A percentile compares a stretch with the other conserved stretches of the same genome.
phyloP scores from a whole-genome alignment of 2,888 invertebrate genomes.

The Biston betularia region DNA sequence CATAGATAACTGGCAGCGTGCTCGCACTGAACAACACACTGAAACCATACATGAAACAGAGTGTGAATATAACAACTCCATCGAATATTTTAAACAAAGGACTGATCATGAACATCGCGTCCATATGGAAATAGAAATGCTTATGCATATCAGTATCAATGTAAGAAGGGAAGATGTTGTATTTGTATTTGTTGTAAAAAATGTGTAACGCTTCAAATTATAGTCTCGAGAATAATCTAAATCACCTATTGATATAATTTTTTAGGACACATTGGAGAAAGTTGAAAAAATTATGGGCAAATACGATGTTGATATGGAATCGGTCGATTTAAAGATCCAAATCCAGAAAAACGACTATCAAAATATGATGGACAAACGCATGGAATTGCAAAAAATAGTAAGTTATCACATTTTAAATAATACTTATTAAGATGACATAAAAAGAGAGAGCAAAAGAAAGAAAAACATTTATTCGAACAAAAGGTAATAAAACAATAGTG shows the following conservation, averaged over 20 bases:
- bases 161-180: conserved; percentile 53
- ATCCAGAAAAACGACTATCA: conserved; percentile 69
- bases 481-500: no score
- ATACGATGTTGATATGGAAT: conserved; percentile 75
- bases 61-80: conserved; percentile 45
- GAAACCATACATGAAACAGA: conserved; percentile 60
- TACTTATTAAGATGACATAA: background rate
- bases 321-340: conserved; percentile 71
- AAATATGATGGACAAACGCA: conserved; percentile 52
- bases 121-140: conserved; percentile 72
- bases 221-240: no score
- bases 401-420: no score
- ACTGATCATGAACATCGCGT: conserved; percentile 72
- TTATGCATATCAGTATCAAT: conserved; percentile 67
- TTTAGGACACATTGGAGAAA: conserved; percentile 68
- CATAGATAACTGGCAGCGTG: conserved; percentile 66
- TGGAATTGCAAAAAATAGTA: conserved; percentile 43
- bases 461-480: no score
- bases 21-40: conserved; percentile 71
- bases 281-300: conserved; percentile 77
- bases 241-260: background rate
- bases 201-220: no score
- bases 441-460: no score
- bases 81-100: conserved; percentile 63
- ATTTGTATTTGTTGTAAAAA: no score